Evolutionary conservation across 2,113 vertebrate species (phyloP).

Genomic region (Melanotaenia duboulayi): DNA sequence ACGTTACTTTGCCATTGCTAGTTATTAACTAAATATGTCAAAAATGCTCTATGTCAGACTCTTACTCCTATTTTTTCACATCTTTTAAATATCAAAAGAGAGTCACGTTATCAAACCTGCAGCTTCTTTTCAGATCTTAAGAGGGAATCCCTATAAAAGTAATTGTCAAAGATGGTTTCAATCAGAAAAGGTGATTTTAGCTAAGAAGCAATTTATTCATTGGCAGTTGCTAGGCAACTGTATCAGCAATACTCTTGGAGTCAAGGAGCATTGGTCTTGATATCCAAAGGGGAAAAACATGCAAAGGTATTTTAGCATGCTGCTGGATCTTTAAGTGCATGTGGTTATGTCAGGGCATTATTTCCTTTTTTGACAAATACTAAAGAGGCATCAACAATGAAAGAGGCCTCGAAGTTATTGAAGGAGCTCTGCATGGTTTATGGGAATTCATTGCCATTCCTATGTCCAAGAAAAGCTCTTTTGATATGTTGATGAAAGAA

Average conservation of each 20-base stretch:
- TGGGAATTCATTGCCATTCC: background rate
- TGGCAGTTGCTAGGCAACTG: slow-evolving; percentile 83
- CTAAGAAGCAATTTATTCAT: slow-evolving; percentile 64
- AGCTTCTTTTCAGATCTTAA: background rate
- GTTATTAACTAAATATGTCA: background rate
- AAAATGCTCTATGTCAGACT: background rate
- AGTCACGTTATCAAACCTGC: background rate
- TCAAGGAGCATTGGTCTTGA: slow-evolving; percentile 49
- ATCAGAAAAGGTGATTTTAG: slow-evolving; percentile 63
- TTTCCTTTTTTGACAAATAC: slow-evolving; percentile 4
- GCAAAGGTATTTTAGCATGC: slow-evolving; percentile 36
- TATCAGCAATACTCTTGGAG: slow-evolving; percentile 66
- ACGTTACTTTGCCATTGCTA: background rate
- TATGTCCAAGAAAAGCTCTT: background rate
- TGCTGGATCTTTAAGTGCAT: slow-evolving; percentile 9
- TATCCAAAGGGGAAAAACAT: slow-evolving; percentile 42
- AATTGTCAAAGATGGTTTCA: slow-evolving; percentile 60
- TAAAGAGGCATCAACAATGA: slow-evolving; percentile 2
- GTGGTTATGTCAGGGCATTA: background rate
- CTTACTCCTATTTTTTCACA: background rate
- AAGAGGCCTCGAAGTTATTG: background rate
- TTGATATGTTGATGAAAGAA: background rate
- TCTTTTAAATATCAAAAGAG: too few species aligned
- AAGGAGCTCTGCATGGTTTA: slow-evolving; percentile 11
- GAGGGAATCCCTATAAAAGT: background rate